Evolutionary conservation across 2,888 invertebrate genomes (phyloP).

Genomic region (Chirona hameri): DNA sequence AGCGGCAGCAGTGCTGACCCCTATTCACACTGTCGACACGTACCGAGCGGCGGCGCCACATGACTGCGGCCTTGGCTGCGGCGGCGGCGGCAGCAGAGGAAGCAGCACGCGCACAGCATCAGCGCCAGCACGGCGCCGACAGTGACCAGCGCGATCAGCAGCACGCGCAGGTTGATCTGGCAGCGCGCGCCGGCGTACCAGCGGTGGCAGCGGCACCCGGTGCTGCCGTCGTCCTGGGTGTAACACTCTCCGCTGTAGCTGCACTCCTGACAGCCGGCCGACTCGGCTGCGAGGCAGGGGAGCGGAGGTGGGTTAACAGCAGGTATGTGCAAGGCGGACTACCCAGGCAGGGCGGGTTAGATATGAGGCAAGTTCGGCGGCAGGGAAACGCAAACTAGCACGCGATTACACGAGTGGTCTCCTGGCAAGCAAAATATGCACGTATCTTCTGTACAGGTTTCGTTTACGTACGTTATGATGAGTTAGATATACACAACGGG

Average conservation of each 20-base stretch:
- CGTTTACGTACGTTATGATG: too few relatives aligned
- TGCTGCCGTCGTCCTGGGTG: constrained; percentile 54
- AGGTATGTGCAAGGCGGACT: too few relatives aligned
- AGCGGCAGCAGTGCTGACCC: too few relatives aligned
- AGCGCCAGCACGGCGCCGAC: constrained; percentile 68
- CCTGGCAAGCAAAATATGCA: too few relatives aligned
- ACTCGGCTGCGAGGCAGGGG: constrained; percentile 55
- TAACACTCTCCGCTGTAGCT: constrained; percentile 84
- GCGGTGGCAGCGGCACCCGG: constrained; percentile 79
- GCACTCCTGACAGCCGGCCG: constrained; percentile 77
- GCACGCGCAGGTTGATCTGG: constrained; percentile 80
- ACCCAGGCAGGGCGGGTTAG: too few relatives aligned
- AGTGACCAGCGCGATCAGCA: constrained; percentile 75
- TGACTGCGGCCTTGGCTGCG: constrained; percentile 45
- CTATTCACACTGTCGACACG: constrained; percentile 29
- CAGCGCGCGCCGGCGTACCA: constrained; percentile 86
- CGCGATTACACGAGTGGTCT: too few relatives aligned
- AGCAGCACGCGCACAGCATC: constrained; percentile 67
- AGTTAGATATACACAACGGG: too few relatives aligned
- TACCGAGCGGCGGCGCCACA: constrained; percentile 41
- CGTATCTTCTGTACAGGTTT: too few relatives aligned
- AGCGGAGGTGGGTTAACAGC: background rate
- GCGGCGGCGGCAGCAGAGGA: constrained; percentile 61
- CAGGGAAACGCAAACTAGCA: too few relatives aligned
- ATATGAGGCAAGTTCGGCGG: too few relatives aligned